Evolutionary conservation across 2,797 vertebrate species (phyloP).

Genomic region (Holocentrus rufus): DNA sequence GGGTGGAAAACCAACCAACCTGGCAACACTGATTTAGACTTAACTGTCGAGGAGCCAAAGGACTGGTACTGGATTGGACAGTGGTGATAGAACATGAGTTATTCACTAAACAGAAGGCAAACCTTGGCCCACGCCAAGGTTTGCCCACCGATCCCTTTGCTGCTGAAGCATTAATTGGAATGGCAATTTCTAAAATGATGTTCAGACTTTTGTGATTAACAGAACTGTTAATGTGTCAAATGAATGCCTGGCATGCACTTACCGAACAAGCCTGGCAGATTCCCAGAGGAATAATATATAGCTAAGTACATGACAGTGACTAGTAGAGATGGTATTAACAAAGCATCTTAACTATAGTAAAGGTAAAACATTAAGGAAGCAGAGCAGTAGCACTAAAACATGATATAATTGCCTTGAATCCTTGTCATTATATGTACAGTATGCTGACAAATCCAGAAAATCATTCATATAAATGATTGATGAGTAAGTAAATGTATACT

Average conservation of each 20-base stretch:
- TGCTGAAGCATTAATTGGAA: constrained; percentile 30
- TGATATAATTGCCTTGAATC: too few relatives aligned
- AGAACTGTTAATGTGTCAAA: neutral
- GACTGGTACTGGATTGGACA: constrained; percentile 9
- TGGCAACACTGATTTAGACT: neutral
- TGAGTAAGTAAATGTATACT: too few relatives aligned
- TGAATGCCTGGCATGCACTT: neutral
- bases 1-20: too few relatives aligned
- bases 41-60: constrained; percentile 6
- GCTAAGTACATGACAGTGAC: neutral
- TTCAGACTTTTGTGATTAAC: constrained; percentile 10
- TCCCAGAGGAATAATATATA: neutral
- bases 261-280: neutral
- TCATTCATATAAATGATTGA: too few relatives aligned
- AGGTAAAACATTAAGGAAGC: neutral
- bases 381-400: too few relatives aligned
- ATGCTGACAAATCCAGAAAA: too few relatives aligned
- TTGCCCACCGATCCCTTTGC: constrained; percentile 16
- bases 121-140: constrained; percentile 19
- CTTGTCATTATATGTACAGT: too few relatives aligned
- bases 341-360: neutral
- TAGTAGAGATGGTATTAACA: neutral
- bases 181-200: constrained; percentile 18
- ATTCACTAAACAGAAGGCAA: constrained; percentile 6
- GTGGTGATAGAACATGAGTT: constrained; percentile 23